phyloP scores from a whole-genome alignment of 2,113 vertebrate genomes.

The Lycaon pictus region DNA sequence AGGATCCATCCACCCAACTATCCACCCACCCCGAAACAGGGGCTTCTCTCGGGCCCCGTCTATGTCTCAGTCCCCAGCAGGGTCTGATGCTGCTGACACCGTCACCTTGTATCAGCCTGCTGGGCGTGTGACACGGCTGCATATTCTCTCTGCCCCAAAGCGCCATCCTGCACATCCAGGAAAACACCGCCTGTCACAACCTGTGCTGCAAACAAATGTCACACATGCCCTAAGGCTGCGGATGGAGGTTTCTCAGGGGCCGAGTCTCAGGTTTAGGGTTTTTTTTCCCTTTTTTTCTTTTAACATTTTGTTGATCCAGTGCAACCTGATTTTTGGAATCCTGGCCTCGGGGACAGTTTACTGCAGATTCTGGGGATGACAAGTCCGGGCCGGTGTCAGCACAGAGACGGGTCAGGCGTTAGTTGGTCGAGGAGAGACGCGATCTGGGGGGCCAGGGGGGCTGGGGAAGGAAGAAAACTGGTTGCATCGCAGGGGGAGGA shows the following conservation, averaged over 20 bases:
- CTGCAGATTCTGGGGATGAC: neutral
- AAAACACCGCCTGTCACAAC: neutral
- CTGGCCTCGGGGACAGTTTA: neutral
- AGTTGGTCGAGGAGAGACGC: neutral
- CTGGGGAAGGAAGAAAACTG: neutral
- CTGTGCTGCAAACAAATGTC: neutral
- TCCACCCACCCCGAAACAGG: neutral
- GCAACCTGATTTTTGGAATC: neutral
- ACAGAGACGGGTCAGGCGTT: accelerated
- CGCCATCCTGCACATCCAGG: neutral
- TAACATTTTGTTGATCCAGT: neutral
- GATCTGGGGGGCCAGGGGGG: neutral
- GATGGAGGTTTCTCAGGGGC: neutral
- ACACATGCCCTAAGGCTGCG: neutral
- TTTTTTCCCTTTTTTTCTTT: neutral
- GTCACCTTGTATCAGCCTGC: neutral
- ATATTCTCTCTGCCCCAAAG: neutral
- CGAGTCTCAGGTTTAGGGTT: neutral
- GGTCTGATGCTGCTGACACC: neutral
- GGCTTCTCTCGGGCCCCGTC: neutral
- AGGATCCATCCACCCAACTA: too few species aligned
- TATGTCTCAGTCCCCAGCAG: neutral
- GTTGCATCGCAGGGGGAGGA: neutral
- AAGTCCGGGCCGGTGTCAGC: neutral
- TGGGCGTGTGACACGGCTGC: accelerated